Evolutionary conservation across 2,113 vertebrate species (phyloP).

Genomic region (Chaetorhynchus papuensis): DNA sequence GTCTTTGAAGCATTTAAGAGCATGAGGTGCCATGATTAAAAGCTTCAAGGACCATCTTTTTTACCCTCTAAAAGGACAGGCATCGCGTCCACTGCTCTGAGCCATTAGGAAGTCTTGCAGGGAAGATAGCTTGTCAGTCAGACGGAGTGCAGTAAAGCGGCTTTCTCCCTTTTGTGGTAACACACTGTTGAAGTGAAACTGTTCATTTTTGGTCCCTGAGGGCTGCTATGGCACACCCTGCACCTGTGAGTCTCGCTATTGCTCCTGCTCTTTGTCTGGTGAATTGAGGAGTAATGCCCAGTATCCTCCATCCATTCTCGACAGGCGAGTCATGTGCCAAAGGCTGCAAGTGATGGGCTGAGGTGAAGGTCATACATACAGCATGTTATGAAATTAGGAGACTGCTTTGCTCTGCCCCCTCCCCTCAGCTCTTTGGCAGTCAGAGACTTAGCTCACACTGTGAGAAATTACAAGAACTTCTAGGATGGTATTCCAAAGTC

Average conservation of each 20-base stretch:
- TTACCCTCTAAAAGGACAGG: background rate
- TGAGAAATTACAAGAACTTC: background rate
- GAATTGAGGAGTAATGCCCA: background rate
- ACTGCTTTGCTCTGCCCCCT: background rate
- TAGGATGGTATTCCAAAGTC: background rate
- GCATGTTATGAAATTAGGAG: background rate
- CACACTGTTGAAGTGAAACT: background rate
- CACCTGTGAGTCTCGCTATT: background rate
- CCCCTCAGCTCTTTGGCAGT: background rate
- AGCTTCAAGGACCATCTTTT: background rate
- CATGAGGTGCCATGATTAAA: background rate
- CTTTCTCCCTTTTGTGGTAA: background rate
- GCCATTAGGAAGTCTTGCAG: background rate
- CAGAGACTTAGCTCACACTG: background rate
- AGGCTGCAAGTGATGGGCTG: background rate
- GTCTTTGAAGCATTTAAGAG: background rate
- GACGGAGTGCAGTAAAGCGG: fast-evolving
- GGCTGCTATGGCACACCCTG: background rate
- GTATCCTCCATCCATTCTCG: background rate
- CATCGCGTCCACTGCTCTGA: background rate
- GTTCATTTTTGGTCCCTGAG: background rate
- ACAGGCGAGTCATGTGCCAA: background rate
- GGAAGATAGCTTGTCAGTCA: background rate
- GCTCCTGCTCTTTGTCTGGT: background rate
- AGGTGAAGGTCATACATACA: background rate